Evolutionary conservation across 2,113 vertebrate species (phyloP), one percentile per base, ranked within the genome.

Genomic region (Mormyrus iriodes): DNA sequence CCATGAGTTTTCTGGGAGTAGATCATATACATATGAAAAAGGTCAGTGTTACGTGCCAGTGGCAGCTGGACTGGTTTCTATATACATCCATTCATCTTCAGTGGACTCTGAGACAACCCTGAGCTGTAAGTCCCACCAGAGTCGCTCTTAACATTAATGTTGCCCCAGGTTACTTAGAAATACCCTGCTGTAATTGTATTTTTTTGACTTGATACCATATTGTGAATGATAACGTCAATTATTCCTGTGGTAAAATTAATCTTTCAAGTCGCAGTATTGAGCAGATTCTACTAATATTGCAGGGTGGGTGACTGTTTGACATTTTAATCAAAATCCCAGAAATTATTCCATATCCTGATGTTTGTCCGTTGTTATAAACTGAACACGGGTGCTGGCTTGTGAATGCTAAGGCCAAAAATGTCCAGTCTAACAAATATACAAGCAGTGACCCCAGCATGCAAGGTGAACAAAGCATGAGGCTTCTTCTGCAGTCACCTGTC

Each of bases 221-320:
- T 84, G 91, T 91, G 91, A 88, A 92, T 90, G 12, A 88, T 90
- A 27, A 92, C 92, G 90, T 90, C 87, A 90, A 88, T 90, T 82
- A 90, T 93, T 93, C 73, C 73, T 79, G 13, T 6, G 35, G 35
- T 35, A 79, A 19, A 39, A 42, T 79, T 79, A 79, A 35, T 79
- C 35, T 79, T 79, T 79, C 31, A 42, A 79, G 73, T 79, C 31
- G 6, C 35, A 39, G 19, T 42, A 79, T 42, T 79, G 31, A 79
- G 73, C 35, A 35, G 6, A 69, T 69, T 69, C 31, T 69, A 69
- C 27, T 69, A 69, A 69, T 69, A 31, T 69, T 27, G 61, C 61
- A 13, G 27, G 61, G 13, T 12, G 61, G 61, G 12, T 69, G 61
- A 65, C 61, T 65, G 61, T 65, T 65, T 65, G 61, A 69, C 61